Evolutionary conservation across 2,888 invertebrate genomes (phyloP).

Genomic region (Spatulosminthurus flaviceps): DNA sequence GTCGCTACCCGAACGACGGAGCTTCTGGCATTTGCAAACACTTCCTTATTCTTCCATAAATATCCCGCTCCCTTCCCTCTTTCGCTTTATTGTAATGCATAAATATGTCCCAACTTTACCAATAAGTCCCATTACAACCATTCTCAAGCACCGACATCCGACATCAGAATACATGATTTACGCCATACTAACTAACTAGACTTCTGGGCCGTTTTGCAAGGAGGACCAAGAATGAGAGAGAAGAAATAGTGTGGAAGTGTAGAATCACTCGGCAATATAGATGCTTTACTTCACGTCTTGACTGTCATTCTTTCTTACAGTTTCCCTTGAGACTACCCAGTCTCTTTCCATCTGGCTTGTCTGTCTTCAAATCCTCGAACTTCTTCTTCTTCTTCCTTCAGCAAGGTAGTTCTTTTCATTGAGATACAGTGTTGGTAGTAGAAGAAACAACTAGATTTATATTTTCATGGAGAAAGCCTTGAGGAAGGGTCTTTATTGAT

Average conservation of each 20-base stretch:
- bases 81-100: slow-evolving; percentile 54
- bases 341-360: slow-evolving; percentile 31
- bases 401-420: slow-evolving; percentile 18
- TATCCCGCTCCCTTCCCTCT: slow-evolving; percentile 54
- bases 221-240: not conserved
- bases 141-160: slow-evolving; percentile 55
- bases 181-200: slow-evolving; percentile 41
- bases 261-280: slow-evolving; percentile 25
- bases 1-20: not conserved
- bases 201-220: slow-evolving; percentile 8
- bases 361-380: slow-evolving; percentile 22
- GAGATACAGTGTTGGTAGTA: not conserved
- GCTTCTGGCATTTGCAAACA: slow-evolving; percentile 38
- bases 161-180: slow-evolving; percentile 61
- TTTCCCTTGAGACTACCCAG: slow-evolving; percentile 24
- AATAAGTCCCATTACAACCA: slow-evolving; percentile 61
- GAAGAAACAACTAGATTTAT: not conserved
- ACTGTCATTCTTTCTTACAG: slow-evolving; percentile 33
- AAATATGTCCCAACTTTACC: slow-evolving; percentile 63
- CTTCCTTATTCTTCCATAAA: slow-evolving; percentile 60
- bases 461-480: too few species aligned
- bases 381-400: not conserved
- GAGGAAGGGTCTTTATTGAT: too few species aligned
- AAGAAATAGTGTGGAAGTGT: not conserved
- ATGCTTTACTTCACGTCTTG: slow-evolving; percentile 29